Base-by-base conservation (phyloP, 92 coral and sea anemone species). In the Umimayanthus chanpuru region DNA sequence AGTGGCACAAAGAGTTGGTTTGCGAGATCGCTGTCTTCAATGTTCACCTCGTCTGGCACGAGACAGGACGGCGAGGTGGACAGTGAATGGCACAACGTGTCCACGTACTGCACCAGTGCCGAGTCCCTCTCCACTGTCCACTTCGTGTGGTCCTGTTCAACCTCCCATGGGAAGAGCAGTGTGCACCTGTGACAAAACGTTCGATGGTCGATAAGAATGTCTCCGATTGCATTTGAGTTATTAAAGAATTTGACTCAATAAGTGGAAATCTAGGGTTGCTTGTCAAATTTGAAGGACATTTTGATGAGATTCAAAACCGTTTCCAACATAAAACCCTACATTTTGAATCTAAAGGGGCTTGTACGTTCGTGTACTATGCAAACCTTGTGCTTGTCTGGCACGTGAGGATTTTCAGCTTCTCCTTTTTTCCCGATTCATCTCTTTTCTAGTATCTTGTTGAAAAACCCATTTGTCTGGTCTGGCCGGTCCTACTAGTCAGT, bases 1-100 rank as follows among this genome's bases (percentile, higher is more conserved):
- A 97, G 86, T 1, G 80, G 84, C 36, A 88, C 86, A 44, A 91
- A 97, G 79, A 88, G 82, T 9, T 91, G 93, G 89, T 85, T 94
- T 2, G 93, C 70, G 50, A 95, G 93, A 32, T 91, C 97, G 39
- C 89, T 92, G 65, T 92, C 96, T 4, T 91, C 81, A 71, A 94
- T 73, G 73, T 89, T 89, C 29, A 97, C 80, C 85, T 97, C 99
- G 38, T 97, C 99, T 8, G 99, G 97, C 92, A 91, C 91, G n/a
- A 97, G 94, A 55, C 98, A 93, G 29, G 95, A 96, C 11, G 99
- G 98, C 14, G 99, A 91, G 23, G 95, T 93, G 28, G 98, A 97
- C 80, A 94, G 75, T 3, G 95, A 93, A 15, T 93, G 95, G 77
- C 98, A 93, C 80, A 94, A 85, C 53, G 92, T 76, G 88, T 97